Evolutionary conservation across 2,113 vertebrate genomes (phyloP).

Genomic region (Acanthisitta chloris): DNA sequence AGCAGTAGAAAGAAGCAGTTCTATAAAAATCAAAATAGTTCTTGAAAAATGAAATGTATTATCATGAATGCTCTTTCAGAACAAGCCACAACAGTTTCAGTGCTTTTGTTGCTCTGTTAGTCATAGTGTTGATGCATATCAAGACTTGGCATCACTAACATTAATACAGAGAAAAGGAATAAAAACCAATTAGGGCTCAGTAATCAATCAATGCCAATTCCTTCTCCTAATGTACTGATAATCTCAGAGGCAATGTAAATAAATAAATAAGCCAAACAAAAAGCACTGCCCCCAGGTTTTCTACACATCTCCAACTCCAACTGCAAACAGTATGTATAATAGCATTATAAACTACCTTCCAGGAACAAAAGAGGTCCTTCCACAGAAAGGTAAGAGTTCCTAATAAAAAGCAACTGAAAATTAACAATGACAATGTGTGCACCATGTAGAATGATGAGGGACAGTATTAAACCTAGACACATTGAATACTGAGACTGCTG

Average conservation of each 20-base stretch:
- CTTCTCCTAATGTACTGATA: neutral
- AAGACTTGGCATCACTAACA: neutral
- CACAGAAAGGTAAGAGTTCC: neutral
- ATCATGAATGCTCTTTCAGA: neutral
- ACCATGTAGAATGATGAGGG: neutral
- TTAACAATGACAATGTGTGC: neutral
- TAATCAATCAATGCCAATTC: conserved; percentile 36
- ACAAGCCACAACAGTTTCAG: neutral
- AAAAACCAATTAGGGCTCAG: neutral
- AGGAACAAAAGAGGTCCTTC: neutral
- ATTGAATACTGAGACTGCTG: neutral
- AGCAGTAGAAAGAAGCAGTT: neutral
- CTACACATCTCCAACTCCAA: neutral
- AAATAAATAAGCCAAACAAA: neutral
- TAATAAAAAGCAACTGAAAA: neutral
- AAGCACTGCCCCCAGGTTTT: neutral
- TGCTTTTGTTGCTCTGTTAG: neutral
- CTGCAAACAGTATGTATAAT: neutral
- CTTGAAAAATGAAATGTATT: neutral
- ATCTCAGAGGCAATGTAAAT: neutral
- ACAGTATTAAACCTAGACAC: neutral
- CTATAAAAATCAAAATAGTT: neutral
- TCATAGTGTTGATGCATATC: neutral
- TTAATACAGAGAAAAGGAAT: neutral
- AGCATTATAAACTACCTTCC: neutral